These are phyloP conservation scores for Lutjanus erythropterus DNA, from an alignment of 2,113 vertebrate species.

Conservation along the genomic window DNA sequence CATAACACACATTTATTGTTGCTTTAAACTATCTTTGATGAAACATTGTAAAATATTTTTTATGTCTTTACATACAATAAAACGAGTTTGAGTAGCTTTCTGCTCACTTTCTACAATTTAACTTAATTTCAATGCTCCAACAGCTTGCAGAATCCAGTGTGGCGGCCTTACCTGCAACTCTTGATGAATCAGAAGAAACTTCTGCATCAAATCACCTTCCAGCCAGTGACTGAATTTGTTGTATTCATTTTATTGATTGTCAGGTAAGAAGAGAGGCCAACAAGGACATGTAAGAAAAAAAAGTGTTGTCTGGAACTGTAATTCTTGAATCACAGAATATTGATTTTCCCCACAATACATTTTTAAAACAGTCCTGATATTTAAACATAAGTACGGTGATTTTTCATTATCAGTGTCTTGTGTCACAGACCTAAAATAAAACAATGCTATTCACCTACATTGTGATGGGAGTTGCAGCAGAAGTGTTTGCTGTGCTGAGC, in stretches of 20 bases:
- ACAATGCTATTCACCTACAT: not conserved
- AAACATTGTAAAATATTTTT: not conserved
- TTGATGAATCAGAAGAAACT: constrained; percentile 4
- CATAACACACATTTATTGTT: too few species aligned
- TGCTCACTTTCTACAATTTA: not conserved
- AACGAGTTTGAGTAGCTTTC: not conserved
- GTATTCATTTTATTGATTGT: not conserved
- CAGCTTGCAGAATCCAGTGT: constrained; percentile 29
- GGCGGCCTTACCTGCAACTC: not conserved
- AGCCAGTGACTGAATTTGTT: not conserved
- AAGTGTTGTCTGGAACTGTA: not conserved
- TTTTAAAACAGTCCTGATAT: not conserved
- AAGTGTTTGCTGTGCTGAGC: too few species aligned
- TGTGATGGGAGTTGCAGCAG: not conserved
- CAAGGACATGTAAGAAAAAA: not conserved
- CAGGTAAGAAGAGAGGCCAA: not conserved
- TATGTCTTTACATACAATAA: not conserved
- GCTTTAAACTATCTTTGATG: too few species aligned
- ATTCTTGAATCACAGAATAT: not conserved
- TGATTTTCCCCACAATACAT: not conserved
- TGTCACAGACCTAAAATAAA: not conserved
- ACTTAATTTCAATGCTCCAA: not conserved
- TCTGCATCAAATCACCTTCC: not conserved
- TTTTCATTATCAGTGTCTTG: not conserved
- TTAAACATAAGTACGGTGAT: not conserved